A percentile compares a stretch with the other conserved stretches of the same genome.
phyloP scores from a whole-genome alignment of 2,888 invertebrate species.

The Ornithoptera priamus region DNA sequence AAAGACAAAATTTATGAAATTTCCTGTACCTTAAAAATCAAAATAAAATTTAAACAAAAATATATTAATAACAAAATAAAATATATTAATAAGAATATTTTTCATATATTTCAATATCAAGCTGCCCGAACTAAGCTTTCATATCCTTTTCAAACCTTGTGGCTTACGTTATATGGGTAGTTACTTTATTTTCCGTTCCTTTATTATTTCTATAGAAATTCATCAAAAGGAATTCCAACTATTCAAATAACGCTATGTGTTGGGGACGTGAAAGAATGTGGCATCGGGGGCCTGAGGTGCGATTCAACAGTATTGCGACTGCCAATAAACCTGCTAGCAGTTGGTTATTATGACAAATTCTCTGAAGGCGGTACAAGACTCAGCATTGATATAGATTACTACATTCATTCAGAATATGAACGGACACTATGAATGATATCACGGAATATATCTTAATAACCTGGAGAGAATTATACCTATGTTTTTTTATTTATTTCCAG shows the following conservation, averaged over 20 bases:
- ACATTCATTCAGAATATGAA: background rate
- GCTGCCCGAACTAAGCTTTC: background rate
- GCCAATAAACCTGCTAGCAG: constrained; percentile 14
- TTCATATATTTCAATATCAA: background rate
- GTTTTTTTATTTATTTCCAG: no score
- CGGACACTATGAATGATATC: background rate
- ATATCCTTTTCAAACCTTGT: background rate
- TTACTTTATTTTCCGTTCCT: constrained; percentile 1
- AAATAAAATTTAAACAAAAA: background rate
- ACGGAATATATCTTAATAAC: no score
- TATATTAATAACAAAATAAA: background rate
- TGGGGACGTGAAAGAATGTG: constrained; percentile 24
- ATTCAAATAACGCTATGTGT: constrained; percentile 25
- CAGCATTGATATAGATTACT: background rate
- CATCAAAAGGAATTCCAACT: constrained; percentile 16
- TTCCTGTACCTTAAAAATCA: no score
- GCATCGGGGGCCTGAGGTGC: constrained; percentile 17
- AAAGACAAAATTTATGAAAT: no score
- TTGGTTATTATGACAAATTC: constrained; percentile 1
- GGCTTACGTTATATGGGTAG: background rate
- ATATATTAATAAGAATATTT: background rate
- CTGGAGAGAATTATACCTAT: no score
- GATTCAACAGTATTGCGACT: constrained; percentile 13
- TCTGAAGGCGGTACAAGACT: background rate
- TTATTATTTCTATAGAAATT: constrained; percentile 6